Percentiles rank a stretch among this genome's conserved stretches.
These are phyloP conservation scores for Amniataba percoides DNA, from an alignment of 2,797 vertebrate genomes.

Conservation along the genomic window DNA sequence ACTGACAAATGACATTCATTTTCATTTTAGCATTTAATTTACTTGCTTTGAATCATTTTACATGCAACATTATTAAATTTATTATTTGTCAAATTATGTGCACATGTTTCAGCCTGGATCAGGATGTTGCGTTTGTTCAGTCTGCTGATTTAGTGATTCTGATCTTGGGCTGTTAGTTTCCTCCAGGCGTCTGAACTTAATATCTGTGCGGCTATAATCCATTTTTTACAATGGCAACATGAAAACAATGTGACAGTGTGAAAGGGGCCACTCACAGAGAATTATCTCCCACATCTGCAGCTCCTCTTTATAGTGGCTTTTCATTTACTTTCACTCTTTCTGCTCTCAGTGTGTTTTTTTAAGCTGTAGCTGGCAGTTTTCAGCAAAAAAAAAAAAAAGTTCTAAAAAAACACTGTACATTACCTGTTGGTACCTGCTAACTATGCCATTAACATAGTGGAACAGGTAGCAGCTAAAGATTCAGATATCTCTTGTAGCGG, in stretches of 20 bases:
- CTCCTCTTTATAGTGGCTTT: neutral
- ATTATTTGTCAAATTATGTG: neutral
- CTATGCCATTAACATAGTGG: constrained; percentile 2
- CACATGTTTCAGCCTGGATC: neutral
- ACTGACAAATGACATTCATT: neutral
- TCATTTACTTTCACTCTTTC: neutral
- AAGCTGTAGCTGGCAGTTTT: neutral
- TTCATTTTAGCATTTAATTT: neutral
- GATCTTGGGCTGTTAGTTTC: too few species aligned
- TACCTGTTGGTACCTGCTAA: neutral
- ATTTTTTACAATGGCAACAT: neutral
- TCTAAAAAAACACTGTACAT: constrained; percentile 8
- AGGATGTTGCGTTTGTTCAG: neutral
- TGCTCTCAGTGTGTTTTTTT: neutral
- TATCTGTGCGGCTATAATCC: neutral
- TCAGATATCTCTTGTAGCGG: neutral
- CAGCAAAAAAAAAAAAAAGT: constrained; percentile 3
- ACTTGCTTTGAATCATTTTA: neutral
- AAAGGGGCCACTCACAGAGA: neutral
- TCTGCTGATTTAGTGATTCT: neutral
- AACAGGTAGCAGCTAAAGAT: constrained; percentile 9
- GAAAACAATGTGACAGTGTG: neutral
- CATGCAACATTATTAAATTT: neutral
- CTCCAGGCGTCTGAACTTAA: neutral
- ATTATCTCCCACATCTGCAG: neutral